Evolutionary conservation across 2,888 invertebrate species (phyloP), one percentile per base, ranked within the genome.

Genomic region (Apamea sordens): DNA sequence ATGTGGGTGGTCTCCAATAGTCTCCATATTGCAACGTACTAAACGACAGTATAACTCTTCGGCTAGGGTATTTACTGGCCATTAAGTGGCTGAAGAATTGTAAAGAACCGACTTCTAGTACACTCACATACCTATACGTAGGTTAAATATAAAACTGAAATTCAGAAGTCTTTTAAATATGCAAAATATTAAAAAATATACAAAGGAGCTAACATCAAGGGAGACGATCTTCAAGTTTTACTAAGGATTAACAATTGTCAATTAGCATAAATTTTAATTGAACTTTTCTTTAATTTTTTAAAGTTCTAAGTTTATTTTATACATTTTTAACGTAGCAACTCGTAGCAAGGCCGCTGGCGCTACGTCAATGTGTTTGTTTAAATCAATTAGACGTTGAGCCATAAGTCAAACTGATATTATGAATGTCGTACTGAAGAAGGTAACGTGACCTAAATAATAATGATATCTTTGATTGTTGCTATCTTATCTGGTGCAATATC

Each of bases 401-500:
- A 80, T 67, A 77, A 75, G 85, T 80, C 61, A 69, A 71, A 47
- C 47, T 44, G 50, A 73, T 77, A 80, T 79, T 73, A 78, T 67
- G 53, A 61, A 64, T 72, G 63, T 68, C 47, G 21, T 21, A 41
- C 47, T 77, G 61, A 83, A 77, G 77, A 75, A 86, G 76, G 79
- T 82, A 82, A 72, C 41, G 65, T 83, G 73, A 71, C 77, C 83
- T 83, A 77, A 88, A 32, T 32, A 32, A 32, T 32, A 86, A 76
- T 63, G 10, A 68, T 86, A 86, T 88, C 73, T 89, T 69, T 79
- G 80, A 83, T 88, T 79, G 73, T 63, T 79, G 56, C 72, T 85
- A 90, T 90, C 88, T 90, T 87, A 90, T 88, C 88, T 84, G 84
- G 76, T 90, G 89, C 87, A 91, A 80, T 89, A 88, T 82, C 84